phyloP scores from a whole-genome alignment of 2,888 invertebrate genomes.

The Eupeodes latifasciatus region DNA sequence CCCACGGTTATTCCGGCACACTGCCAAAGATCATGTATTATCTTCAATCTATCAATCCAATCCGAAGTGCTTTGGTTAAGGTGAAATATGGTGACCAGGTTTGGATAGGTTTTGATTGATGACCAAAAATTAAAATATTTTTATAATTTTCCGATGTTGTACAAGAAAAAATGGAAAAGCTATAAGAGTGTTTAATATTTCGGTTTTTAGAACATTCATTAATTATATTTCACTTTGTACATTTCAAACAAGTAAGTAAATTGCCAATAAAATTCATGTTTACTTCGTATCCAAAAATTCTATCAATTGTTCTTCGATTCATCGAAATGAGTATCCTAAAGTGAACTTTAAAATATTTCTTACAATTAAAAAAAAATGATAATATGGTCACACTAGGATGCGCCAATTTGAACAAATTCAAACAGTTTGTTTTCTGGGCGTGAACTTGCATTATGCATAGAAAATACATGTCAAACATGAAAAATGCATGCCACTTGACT shows the following conservation, averaged over 20 bases:
- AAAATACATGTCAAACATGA: slow-evolving; percentile 65
- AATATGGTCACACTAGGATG: slow-evolving; percentile 19
- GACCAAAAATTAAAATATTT: too few species aligned
- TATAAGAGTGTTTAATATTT: too few species aligned
- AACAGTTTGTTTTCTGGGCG: slow-evolving; percentile 37
- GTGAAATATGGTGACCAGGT: not conserved
- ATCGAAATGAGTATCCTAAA: not conserved
- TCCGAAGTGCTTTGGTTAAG: not conserved
- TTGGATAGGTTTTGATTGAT: too few species aligned
- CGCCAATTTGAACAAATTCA: slow-evolving; percentile 21
- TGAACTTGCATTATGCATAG: slow-evolving; percentile 47
- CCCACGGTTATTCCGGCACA: slow-evolving; percentile 48
- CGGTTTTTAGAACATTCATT: too few species aligned
- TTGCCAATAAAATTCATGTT: too few species aligned
- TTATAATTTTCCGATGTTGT: too few species aligned
- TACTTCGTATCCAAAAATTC: too few species aligned
- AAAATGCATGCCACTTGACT: slow-evolving; percentile 67
- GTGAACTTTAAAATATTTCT: too few species aligned
- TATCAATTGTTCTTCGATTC: too few species aligned
- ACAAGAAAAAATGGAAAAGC: too few species aligned
- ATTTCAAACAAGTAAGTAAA: too few species aligned
- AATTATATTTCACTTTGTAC: too few species aligned
- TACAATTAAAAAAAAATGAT: not conserved
- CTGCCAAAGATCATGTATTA: slow-evolving; percentile 55
- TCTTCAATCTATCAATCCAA: slow-evolving; percentile 60